phyloP scores from a whole-genome alignment of 2,113 vertebrate species.

The Perca flavescens region DNA sequence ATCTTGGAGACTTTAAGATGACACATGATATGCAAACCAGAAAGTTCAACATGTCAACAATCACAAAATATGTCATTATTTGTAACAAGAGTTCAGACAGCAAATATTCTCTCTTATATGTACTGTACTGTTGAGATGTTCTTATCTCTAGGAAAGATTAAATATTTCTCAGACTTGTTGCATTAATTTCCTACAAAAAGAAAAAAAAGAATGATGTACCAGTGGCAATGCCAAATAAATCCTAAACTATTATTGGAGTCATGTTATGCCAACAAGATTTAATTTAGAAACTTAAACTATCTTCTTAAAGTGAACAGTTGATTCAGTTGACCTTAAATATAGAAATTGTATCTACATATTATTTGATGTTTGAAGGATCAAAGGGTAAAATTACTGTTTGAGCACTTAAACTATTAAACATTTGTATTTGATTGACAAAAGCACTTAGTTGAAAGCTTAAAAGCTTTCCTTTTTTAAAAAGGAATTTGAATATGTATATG shows the following conservation, averaged over 20 bases:
- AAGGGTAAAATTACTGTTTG: neutral
- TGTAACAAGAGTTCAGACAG: neutral
- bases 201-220: neutral
- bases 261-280: no score
- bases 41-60: constrained; percentile 1
- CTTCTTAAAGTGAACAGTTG: neutral
- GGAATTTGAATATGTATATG: neutral
- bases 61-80: constrained; percentile 3
- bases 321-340: neutral
- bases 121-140: neutral
- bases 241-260: neutral
- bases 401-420: constrained; percentile 9
- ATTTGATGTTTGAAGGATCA: constrained; percentile 9
- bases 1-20: neutral
- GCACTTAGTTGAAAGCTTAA: constrained; percentile 28
- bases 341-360: neutral
- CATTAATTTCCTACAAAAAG: neutral
- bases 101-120: neutral
- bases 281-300: neutral
- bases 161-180: neutral
- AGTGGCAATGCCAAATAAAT: constrained; percentile 3
- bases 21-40: neutral
- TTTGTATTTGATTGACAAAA: constrained; percentile 9
- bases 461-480: neutral
- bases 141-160: neutral